These are phyloP conservation scores for Drosophila meridiana DNA, from an alignment of 2,888 invertebrate genomes.

Conservation along the genomic window DNA sequence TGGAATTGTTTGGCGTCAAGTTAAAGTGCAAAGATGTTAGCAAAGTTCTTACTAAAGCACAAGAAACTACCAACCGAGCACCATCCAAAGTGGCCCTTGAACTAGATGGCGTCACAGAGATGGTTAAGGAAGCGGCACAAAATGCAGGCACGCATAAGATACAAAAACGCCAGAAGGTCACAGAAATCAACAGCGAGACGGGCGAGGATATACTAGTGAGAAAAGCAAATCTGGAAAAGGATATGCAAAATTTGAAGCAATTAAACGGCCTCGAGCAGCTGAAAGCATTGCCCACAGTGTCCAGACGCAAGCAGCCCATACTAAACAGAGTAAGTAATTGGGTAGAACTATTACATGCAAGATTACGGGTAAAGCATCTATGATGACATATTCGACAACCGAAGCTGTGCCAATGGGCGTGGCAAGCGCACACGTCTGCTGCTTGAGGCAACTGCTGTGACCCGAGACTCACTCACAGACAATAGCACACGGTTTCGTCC, in stretches of 20 bases:
- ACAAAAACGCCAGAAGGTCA: constrained; percentile 37
- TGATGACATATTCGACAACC: constrained; percentile 85
- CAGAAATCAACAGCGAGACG: constrained; percentile 45
- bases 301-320: constrained; percentile 86
- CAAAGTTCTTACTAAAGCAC: constrained; percentile 66
- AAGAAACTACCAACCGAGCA: constrained; percentile 41
- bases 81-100: constrained; percentile 51
- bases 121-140: constrained; percentile 63
- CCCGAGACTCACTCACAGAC: constrained; percentile 72
- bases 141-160: constrained; percentile 40
- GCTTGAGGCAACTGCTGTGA: constrained; percentile 68
- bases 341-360: background rate
- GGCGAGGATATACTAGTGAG: constrained; percentile 32
- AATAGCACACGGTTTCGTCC: constrained; percentile 75
- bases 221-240: constrained; percentile 59
- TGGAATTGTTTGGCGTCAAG: constrained; percentile 68
- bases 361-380: background rate
- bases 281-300: constrained; percentile 65
- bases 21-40: constrained; percentile 47
- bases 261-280: constrained; percentile 87
- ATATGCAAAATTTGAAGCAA: constrained; percentile 62
- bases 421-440: constrained; percentile 65
- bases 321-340: constrained; percentile 74
- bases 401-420: constrained; percentile 63
- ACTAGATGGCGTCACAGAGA: constrained; percentile 57